Percentiles rank a stretch among this genome's conserved stretches.
Conservation (phyloP, 2,797 vertebrate species). For the Strix occidentalis region DNA sequence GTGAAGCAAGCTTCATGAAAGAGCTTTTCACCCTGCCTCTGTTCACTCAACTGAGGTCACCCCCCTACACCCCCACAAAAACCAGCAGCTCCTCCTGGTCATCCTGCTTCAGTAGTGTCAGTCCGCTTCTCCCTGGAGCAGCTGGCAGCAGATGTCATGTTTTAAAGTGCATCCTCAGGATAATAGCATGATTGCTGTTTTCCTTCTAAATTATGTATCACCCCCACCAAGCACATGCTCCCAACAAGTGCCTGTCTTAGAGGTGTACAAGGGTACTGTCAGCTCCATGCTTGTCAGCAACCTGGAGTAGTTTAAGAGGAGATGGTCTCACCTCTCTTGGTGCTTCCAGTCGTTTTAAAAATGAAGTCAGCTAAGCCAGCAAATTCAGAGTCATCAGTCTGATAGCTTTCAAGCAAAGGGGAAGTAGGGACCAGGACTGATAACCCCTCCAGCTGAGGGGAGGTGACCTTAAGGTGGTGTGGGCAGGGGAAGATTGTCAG, state of each 20-base stretch:
- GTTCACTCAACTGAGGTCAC: neutral
- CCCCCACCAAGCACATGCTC: neutral
- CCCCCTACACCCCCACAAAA: neutral
- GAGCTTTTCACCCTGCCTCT: neutral
- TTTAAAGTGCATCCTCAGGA: neutral
- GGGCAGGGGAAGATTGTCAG: neutral
- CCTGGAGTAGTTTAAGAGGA: neutral
- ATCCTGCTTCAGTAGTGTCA: neutral
- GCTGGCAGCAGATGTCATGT: neutral
- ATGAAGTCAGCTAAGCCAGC: neutral
- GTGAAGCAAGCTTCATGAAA: neutral
- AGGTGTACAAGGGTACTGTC: neutral
- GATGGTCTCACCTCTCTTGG: neutral
- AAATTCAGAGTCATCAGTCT: neutral
- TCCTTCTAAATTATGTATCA: constrained; percentile 26
- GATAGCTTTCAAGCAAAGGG: neutral
- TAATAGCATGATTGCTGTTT: neutral
- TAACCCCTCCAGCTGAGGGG: neutral
- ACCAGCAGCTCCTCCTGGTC: neutral
- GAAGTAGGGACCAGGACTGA: neutral
- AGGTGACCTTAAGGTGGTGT: neutral
- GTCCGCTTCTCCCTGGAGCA: neutral
- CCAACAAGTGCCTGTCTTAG: neutral
- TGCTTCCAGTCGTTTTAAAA: neutral
- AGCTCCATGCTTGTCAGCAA: neutral